Conservation (phyloP, 1,140 invertebrate genomes). For the Marisa cornuarietis region DNA sequence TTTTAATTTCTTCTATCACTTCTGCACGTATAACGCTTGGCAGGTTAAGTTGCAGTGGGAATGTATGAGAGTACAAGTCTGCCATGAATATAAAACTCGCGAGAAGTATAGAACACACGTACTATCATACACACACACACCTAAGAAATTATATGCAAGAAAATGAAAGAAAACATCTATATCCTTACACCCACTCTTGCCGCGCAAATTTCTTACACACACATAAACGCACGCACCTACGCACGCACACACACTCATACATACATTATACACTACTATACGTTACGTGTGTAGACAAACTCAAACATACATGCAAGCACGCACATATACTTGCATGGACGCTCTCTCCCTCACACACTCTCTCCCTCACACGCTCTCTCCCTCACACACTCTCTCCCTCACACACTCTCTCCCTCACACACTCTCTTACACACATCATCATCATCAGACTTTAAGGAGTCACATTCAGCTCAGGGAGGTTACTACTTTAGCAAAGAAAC, state of each 20-base stretch:
- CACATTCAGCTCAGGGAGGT: too few relatives aligned
- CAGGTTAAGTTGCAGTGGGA: background rate
- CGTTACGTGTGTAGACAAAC: background rate
- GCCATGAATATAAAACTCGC: background rate
- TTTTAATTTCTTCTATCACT: background rate
- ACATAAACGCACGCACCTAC: slow-evolving; percentile 1
- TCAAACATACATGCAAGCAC: background rate
- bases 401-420: background rate
- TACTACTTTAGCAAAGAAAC: too few relatives aligned
- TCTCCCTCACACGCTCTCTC: slow-evolving; percentile 1
- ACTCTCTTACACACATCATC: too few relatives aligned
- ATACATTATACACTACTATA: background rate
- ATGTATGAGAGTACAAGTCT: background rate
- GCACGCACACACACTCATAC: background rate
- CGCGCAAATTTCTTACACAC: background rate
- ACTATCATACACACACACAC: background rate
- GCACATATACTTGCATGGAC: too few relatives aligned
- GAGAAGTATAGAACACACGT: background rate
- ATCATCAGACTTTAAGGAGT: background rate
- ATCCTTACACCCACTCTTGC: too few relatives aligned
- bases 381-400: too few relatives aligned
- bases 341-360: slow-evolving; percentile 6
- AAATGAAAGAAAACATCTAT: background rate
- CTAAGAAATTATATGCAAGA: too few relatives aligned
- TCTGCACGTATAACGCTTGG: background rate